These are phyloP conservation scores for Drosophila siamana DNA, from an alignment of 2,888 invertebrate genomes.

Conservation along the genomic window DNA sequence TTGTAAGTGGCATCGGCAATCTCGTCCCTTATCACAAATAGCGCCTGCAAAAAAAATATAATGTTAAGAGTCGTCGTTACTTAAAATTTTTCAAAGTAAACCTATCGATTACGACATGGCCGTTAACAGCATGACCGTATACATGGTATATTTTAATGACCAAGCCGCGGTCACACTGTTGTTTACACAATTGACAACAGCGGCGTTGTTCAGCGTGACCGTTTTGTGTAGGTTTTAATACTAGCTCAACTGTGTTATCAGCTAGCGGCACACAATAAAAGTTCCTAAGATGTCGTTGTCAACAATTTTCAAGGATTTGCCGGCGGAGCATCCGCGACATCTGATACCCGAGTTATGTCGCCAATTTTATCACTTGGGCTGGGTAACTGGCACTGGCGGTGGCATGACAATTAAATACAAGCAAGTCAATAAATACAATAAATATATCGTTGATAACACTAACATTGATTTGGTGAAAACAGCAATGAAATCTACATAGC, in stretches of 20 bases:
- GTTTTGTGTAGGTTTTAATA: not conserved
- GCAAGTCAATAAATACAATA: constrained; percentile 85
- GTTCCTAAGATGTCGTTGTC: constrained; percentile 71
- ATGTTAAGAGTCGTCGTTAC: not conserved
- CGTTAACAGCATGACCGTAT: constrained; percentile 9
- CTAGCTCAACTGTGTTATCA: constrained; percentile 10
- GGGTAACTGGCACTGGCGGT: constrained; percentile 99
- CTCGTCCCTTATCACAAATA: constrained; percentile 75
- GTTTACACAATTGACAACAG: constrained; percentile 51
- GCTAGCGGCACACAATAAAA: not conserved
- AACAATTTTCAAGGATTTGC: constrained; percentile 81
- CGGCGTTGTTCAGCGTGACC: not conserved
- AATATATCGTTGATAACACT: not conserved
- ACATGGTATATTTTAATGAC: constrained; percentile 8
- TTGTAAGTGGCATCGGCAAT: constrained; percentile 82
- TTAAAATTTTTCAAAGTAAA: constrained; percentile 1
- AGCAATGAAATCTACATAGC: constrained; percentile 96
- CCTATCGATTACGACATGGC: constrained; percentile 25
- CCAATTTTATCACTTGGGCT: constrained; percentile 96
- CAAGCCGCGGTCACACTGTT: constrained; percentile 21
- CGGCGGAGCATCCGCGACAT: constrained; percentile 91
- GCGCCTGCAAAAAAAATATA: constrained; percentile 85
- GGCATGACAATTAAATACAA: constrained; percentile 95
- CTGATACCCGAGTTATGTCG: constrained; percentile 95
- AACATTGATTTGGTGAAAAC: constrained; percentile 5